Conservation (phyloP, 1,140 invertebrate genomes). For the Ceratina japonica region DNA sequence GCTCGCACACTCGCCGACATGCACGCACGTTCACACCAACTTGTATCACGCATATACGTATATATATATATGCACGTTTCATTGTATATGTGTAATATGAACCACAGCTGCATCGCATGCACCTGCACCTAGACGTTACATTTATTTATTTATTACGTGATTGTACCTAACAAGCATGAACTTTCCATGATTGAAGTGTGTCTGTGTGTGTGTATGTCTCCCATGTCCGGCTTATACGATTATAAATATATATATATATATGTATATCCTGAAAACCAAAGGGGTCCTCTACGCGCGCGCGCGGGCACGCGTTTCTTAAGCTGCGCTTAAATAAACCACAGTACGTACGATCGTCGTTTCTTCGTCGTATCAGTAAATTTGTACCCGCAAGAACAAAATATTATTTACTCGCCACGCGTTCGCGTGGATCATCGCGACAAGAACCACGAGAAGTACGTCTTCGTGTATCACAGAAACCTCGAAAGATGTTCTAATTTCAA, state of each 20-base stretch:
- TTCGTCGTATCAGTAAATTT: constrained; percentile 51
- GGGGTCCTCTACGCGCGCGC: constrained; percentile 39
- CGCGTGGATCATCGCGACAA: background rate
- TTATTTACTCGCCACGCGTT: constrained; percentile 25
- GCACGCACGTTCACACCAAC: constrained; percentile 26
- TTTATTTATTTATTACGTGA: constrained; percentile 46
- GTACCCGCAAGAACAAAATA: constrained; percentile 54
- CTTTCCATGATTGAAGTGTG: constrained; percentile 30
- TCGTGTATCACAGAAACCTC: constrained; percentile 20
- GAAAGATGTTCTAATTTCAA: no score
- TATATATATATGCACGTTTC: background rate
- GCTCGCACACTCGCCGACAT: constrained; percentile 30
- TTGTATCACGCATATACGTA: constrained; percentile 38
- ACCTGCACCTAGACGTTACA: constrained; percentile 60
- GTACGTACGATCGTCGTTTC: constrained; percentile 38
- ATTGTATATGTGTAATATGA: constrained; percentile 49
- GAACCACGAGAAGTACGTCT: constrained; percentile 18
- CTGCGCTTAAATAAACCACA: constrained; percentile 52
- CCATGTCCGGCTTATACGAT: constrained; percentile 19
- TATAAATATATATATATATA: constrained; percentile 28
- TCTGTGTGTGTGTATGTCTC: background rate
- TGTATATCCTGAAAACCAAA: constrained; percentile 46
- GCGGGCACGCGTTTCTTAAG: constrained; percentile 27
- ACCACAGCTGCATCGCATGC: constrained; percentile 58
- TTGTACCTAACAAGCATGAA: constrained; percentile 51